phyloP scores from a whole-genome alignment of 2,113 vertebrate genomes.

The Melanotaenia duboulayi region DNA sequence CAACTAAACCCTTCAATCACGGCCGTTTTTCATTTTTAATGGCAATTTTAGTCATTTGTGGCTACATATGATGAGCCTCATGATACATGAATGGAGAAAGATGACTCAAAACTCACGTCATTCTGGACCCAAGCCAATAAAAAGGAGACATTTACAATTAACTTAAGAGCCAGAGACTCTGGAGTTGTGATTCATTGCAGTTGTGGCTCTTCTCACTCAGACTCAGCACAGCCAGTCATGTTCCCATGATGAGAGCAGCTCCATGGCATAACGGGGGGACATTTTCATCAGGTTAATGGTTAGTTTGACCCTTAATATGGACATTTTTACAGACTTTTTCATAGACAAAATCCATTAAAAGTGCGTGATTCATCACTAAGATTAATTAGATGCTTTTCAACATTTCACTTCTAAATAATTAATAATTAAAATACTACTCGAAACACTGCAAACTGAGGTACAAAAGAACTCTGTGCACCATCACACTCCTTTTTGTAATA shows the following conservation, averaged over 20 bases:
- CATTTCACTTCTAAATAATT: neutral
- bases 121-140: neutral
- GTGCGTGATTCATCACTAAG: neutral
- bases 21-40: constrained; percentile 25
- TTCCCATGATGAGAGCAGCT: constrained; percentile 17
- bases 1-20: constrained; percentile 38
- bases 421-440: neutral
- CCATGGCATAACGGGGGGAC: neutral
- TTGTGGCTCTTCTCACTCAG: constrained; percentile 4
- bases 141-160: constrained; percentile 17
- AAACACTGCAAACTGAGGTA: too few species aligned
- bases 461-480: too few species aligned
- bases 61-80: neutral
- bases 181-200: constrained; percentile 7
- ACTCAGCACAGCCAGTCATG: neutral
- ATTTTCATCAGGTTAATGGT: constrained; percentile 37
- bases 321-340: neutral
- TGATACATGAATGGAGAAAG: neutral
- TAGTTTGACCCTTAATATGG: neutral
- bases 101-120: constrained; percentile 39
- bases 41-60: neutral
- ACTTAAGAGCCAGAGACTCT: constrained; percentile 18
- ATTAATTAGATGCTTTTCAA: neutral
- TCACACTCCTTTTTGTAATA: neutral
- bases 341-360: neutral